Evolutionary conservation across 2,888 invertebrate species (phyloP).

Genomic region (Drosophila anceps): DNA sequence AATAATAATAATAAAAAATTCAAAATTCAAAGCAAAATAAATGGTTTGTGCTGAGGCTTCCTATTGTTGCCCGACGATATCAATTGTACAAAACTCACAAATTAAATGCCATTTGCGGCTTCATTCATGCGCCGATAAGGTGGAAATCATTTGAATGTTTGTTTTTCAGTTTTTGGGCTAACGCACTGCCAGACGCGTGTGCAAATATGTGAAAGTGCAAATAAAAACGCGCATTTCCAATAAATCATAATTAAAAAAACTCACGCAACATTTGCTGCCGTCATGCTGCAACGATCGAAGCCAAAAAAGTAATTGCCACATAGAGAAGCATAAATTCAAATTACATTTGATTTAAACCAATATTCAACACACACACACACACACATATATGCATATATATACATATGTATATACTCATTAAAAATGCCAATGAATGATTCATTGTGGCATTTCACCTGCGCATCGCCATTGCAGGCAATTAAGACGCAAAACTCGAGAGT

Average conservation of each 20-base stretch:
- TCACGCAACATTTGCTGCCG: constrained; percentile 1
- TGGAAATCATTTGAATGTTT: constrained; percentile 68
- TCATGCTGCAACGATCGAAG: constrained; percentile 52
- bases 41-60: constrained; percentile 7
- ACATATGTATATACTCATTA: constrained; percentile 10
- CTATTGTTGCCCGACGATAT: constrained; percentile 50
- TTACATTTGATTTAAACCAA: constrained; percentile 55
- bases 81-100: constrained; percentile 68
- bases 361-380: neutral
- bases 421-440: constrained; percentile 39
- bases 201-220: constrained; percentile 26
- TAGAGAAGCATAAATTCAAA: constrained; percentile 58
- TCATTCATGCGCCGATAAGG: constrained; percentile 73
- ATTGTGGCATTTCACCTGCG: constrained; percentile 28
- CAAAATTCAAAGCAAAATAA: constrained; percentile 48
- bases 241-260: constrained; percentile 62
- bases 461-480: constrained; percentile 47
- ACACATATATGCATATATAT: neutral
- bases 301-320: constrained; percentile 64
- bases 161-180: constrained; percentile 57
- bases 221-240: constrained; percentile 22
- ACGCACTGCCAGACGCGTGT: constrained; percentile 37
- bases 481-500: constrained; percentile 38
- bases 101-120: constrained; percentile 77
- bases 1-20: constrained; percentile 50